These are phyloP conservation scores for Trissolcus basalis DNA, from an alignment of 1,140 invertebrate species.

Conservation along the genomic window DNA sequence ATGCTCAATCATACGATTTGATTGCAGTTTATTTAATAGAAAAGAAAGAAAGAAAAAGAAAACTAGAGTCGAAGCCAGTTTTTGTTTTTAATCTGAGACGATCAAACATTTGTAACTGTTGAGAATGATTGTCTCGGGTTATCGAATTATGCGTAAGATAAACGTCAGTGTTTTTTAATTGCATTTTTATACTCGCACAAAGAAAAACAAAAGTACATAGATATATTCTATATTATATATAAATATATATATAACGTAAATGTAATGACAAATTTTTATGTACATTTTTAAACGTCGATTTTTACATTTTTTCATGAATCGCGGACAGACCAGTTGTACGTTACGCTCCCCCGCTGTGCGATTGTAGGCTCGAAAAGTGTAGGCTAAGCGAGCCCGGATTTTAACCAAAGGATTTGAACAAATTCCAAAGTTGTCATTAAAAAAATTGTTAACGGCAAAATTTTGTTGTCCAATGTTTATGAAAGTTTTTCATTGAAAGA, in stretches of 20 bases:
- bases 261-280: slow-evolving; percentile 22
- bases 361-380: slow-evolving; percentile 41
- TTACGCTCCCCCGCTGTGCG: slow-evolving; percentile 13
- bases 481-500: no score
- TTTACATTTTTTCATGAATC: slow-evolving; percentile 35
- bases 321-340: neutral
- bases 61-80: no score
- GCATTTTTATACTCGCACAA: slow-evolving; percentile 36
- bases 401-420: neutral
- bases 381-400: slow-evolving; percentile 34
- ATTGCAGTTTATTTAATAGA: no score
- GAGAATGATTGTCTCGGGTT: neutral
- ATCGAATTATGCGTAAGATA: neutral
- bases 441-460: neutral
- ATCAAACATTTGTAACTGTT: neutral
- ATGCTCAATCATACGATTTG: no score
- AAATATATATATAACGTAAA: slow-evolving; percentile 8
- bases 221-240: slow-evolving; percentile 44
- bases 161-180: slow-evolving; percentile 7
- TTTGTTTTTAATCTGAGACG: no score
- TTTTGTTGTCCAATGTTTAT: no score
- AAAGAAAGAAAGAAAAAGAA: no score
- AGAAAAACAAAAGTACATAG: neutral
- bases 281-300: slow-evolving; percentile 27
- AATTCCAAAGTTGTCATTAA: no score